Evolutionary conservation across 2,113 vertebrate genomes (phyloP), one percentile per base, ranked within the genome.

Genomic region (Solea solea): DNA sequence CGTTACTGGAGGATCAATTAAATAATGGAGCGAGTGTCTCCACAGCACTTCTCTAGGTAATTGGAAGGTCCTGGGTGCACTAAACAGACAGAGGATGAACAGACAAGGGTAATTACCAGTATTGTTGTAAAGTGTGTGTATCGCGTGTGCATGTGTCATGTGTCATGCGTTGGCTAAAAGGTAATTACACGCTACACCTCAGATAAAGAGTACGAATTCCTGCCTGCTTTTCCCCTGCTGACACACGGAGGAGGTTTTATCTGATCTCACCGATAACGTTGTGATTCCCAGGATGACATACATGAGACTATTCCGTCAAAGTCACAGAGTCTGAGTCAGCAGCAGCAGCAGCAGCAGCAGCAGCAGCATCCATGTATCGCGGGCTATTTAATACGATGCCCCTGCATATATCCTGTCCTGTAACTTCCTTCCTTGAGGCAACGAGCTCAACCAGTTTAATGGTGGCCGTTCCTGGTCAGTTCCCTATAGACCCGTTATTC

Each of bases 401-500:
- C 63, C 50, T 67, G 9, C 46, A 66, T 74, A 21, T 53, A 68
- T 40, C 54, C 41, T 48, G 25, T 76, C 42, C 71, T 64, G 63
- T 51, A 5, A 40, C 52, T 60, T 79, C 60, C 64, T 83, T 28
- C 60, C 66, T 84, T 28, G 52, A 25, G 15, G 40, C 76, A 64
- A 72, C 42, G 51, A 77, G 61, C 74, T 80, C 61, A 57, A 74
- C 69, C 67, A 41, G 63, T 85, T 83, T 82, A 88, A 85, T 74
- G 78, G 72, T 64, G 75, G 77, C 78, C 80, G 82, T 84, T 80
- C 73, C 45, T 56, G 60, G 56, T 60, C 69, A 50, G 3, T 67
- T 89, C 82, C 81, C 81, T 25, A 13, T 56, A 80, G 86, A 80
- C 55, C 69, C 16, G 67, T 88, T 88, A 84, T 69, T 88, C 86